A percentile compares a stretch with the other conserved stretches of the same genome.
phyloP scores from a whole-genome alignment of 1,140 invertebrate genomes.

The Pararge aegeria region DNA sequence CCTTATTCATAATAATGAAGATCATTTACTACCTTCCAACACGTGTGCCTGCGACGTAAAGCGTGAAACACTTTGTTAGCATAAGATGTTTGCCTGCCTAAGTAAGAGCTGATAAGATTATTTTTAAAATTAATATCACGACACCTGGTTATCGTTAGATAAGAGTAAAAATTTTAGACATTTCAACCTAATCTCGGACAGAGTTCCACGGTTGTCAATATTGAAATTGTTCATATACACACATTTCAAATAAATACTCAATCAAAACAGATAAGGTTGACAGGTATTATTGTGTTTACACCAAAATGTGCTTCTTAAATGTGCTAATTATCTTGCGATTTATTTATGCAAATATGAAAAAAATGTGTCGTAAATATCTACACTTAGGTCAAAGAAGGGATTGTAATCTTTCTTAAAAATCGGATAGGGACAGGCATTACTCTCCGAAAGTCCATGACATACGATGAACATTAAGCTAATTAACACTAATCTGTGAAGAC shows the following conservation, averaged over 20 bases:
- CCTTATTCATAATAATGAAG: too few species aligned
- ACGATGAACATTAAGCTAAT: too few species aligned
- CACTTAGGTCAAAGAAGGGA: too few species aligned
- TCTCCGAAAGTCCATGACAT: too few species aligned
- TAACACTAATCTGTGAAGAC: too few species aligned
- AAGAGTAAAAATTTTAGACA: constrained; percentile 35
- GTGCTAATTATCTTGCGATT: too few species aligned
- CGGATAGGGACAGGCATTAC: too few species aligned
- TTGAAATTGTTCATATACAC: constrained; percentile 31
- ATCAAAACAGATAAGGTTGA: constrained; percentile 55
- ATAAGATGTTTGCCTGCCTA: constrained; percentile 51
- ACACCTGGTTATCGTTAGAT: constrained; percentile 54
- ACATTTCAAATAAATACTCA: constrained; percentile 31
- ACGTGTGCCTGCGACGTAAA: neutral
- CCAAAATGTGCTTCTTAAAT: neutral
- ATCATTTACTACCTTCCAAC: neutral
- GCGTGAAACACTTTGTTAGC: neutral
- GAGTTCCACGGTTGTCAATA: constrained; percentile 41
- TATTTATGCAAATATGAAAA: too few species aligned
- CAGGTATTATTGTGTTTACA: constrained; percentile 22
- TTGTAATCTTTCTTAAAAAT: too few species aligned
- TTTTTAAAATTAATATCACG: constrained; percentile 60
- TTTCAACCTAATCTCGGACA: constrained; percentile 45
- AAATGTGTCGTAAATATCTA: too few species aligned
- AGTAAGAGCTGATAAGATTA: constrained; percentile 61